Evolutionary conservation across 1,140 invertebrate genomes (phyloP), one percentile per base, ranked within the genome.

Genomic region (Condylostylus longicornis): DNA sequence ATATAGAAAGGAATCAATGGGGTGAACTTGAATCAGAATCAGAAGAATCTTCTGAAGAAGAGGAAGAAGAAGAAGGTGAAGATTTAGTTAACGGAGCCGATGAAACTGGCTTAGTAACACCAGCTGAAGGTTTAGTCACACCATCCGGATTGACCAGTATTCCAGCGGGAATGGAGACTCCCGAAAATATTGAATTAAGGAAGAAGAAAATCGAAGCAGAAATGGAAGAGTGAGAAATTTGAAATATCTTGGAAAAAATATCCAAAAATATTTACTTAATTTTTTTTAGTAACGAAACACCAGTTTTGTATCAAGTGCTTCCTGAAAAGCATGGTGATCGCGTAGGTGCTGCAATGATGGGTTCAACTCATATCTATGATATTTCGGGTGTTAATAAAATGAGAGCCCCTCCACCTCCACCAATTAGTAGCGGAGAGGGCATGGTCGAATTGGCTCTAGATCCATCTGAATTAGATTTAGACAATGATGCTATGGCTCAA

Each of bases 201-300:
- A 99, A 99, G 66, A 84, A 87, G 61, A 90, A 94, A 51, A 90
- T 96, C 41, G 94, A 97, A 63, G 83, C 79, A 36, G 91, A 96
- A 63, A 91, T 95, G 79, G 95, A 97, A 62, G 86, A 87, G 77
- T 80, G 63, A 56, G 61, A 53, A 12, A 25, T 33, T 18, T 42
- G 10, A 14, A 3, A 19, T 21, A 27, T 42, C 14, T 4, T 37
- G 4, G 12, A 18, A 20, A 20, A 40, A 22, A 42, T 30, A 27
- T 25, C n/a, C 6, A 42, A 35, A 10, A 10, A 9, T 33, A 29
- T 34, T 14, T 33, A 32, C 21, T 43, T 42, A 30, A 36, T 42
- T 35, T 56, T 48, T 49, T 47, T 8, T 45, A 82, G 81, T 30
- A 81, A 76, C 23, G 89, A 94, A 46, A 90, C 86, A 2, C 90